Conservation (phyloP, 2,113 vertebrate species). For the Peucedramus taeniatus region DNA sequence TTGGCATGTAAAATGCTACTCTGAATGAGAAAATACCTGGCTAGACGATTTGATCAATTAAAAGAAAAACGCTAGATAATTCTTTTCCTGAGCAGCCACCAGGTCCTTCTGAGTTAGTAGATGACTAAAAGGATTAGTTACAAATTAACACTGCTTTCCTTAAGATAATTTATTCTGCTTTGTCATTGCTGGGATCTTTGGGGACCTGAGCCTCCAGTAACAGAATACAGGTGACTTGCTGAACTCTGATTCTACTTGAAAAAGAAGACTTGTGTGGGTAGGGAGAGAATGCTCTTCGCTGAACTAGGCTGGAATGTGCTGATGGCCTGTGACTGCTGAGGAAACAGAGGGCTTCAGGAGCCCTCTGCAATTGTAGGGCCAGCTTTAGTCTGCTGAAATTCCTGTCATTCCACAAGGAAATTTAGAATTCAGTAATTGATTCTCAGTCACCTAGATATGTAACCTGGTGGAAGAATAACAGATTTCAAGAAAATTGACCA, state of each 20-base stretch:
- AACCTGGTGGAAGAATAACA: background rate
- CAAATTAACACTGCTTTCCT: background rate
- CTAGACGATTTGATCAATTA: background rate
- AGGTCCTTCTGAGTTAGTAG: background rate
- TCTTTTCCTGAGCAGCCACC: background rate
- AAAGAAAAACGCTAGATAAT: background rate
- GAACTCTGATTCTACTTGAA: background rate
- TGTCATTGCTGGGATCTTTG: background rate
- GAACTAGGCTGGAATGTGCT: background rate
- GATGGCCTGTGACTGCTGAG: background rate
- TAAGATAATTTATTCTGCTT: background rate
- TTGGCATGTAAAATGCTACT: background rate
- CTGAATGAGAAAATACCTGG: background rate
- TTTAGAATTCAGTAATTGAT: background rate
- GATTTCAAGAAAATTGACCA: background rate
- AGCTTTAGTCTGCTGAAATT: background rate
- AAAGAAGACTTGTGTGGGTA: background rate
- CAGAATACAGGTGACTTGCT: background rate
- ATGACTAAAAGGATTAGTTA: background rate
- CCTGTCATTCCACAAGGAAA: background rate
- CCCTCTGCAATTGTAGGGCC: background rate
- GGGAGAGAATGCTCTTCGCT: background rate
- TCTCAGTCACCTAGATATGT: background rate
- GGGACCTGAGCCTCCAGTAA: background rate
- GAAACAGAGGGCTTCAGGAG: background rate